Percentiles rank a stretch among this genome's conserved stretches.
phyloP scores from a whole-genome alignment of 2,113 vertebrate species.

The Hemicordylus capensis region DNA sequence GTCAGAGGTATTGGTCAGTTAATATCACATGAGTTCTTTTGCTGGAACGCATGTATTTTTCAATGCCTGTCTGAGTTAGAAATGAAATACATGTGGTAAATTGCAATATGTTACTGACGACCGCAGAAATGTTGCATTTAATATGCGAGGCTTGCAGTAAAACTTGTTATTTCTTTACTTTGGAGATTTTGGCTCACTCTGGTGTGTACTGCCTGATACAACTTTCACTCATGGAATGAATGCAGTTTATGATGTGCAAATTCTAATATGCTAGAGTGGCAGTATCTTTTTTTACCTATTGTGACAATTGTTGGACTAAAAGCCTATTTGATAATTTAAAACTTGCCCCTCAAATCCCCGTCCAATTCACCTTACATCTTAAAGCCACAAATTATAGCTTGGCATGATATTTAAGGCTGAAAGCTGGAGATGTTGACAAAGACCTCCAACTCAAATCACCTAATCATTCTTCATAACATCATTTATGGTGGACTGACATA shows the following conservation, averaged over 20 bases:
- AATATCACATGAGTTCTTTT: slow-evolving; percentile 6
- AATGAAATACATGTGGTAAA: slow-evolving; percentile 6
- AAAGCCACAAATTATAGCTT: slow-evolving; percentile 29
- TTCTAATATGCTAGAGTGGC: slow-evolving; percentile 1
- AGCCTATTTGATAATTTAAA: slow-evolving; percentile 7
- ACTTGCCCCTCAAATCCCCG: slow-evolving; percentile 19
- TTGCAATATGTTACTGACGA: neutral
- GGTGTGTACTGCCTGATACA: neutral
- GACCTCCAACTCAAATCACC: slow-evolving; percentile 48
- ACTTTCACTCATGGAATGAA: neutral
- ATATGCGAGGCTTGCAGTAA: neutral
- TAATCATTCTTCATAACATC: slow-evolving; percentile 68
- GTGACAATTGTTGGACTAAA: slow-evolving; percentile 30
- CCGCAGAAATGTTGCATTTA: neutral
- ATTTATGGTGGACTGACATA: slow-evolving; percentile 66
- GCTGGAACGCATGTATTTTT: slow-evolving; percentile 12
- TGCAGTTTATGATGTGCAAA: neutral
- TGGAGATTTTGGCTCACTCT: neutral
- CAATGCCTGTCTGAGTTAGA: neutral
- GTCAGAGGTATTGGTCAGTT: neutral
- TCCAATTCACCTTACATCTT: slow-evolving; percentile 27
- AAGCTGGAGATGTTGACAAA: slow-evolving; percentile 56
- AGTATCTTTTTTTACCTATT: slow-evolving; percentile 18
- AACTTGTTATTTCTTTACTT: neutral
- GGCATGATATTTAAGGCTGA: slow-evolving; percentile 33